Evolutionary conservation across 2,113 vertebrate genomes (phyloP).

Genomic region (Psilopsiagon aymara): DNA sequence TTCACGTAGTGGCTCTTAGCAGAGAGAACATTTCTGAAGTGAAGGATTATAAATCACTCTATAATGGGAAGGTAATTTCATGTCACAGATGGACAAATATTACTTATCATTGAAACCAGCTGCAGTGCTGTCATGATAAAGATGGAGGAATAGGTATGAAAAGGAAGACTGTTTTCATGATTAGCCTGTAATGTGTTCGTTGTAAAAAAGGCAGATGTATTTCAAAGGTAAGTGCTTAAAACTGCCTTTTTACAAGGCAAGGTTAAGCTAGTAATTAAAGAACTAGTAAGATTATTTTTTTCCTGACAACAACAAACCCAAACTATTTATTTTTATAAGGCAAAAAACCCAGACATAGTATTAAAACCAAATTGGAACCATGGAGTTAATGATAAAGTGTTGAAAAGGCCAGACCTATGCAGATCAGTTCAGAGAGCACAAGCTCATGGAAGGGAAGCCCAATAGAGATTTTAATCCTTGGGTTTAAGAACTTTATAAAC

Average conservation of each 20-base stretch:
- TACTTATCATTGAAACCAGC: not conserved
- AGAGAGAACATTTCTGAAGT: not conserved
- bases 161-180: not conserved
- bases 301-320: not conserved
- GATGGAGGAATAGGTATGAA: not conserved
- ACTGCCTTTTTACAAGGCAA: not conserved
- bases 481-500: not conserved
- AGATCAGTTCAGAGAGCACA: not conserved
- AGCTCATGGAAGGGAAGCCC: not conserved
- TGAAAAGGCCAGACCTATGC: rapidly evolving
- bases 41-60: not conserved
- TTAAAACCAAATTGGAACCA: not conserved
- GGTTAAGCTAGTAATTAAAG: not conserved
- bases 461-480: rapidly evolving
- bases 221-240: not conserved
- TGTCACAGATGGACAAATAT: not conserved
- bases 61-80: not conserved
- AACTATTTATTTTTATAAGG: rapidly evolving
- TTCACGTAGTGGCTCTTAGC: not conserved
- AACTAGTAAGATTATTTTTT: not conserved
- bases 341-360: not conserved
- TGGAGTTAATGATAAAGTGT: not conserved
- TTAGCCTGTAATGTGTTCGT: not conserved
- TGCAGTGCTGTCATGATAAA: not conserved
- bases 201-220: not conserved